Evolutionary conservation across 92 coral and sea anemone species (phyloP).

Genomic region (Paramuricea clavata): DNA sequence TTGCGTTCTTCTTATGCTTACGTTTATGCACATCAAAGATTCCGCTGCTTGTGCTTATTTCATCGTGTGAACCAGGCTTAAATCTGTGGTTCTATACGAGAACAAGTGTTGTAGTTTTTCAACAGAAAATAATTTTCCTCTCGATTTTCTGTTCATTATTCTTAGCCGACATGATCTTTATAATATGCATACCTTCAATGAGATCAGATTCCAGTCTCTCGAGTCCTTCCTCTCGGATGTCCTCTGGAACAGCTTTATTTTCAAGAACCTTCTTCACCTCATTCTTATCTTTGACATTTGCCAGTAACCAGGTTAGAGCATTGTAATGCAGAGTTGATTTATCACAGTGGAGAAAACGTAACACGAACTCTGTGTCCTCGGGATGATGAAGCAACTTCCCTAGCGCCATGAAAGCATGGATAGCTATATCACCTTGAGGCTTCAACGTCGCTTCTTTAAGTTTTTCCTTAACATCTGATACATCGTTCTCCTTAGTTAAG

Average conservation of each 20-base stretch:
- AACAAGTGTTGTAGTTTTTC: too few species aligned
- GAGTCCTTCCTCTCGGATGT: constrained; percentile 88
- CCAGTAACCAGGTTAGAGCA: constrained; percentile 96
- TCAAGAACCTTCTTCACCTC: constrained; percentile 83
- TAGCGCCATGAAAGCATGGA: constrained; percentile 94
- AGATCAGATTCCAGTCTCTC: constrained; percentile 82
- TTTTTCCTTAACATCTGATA: constrained; percentile 76
- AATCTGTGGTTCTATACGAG: too few species aligned
- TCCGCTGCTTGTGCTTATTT: too few species aligned
- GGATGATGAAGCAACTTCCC: constrained; percentile 91
- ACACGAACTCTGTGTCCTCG: constrained; percentile 89
- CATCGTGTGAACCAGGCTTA: too few species aligned
- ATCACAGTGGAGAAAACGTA: constrained; percentile 90
- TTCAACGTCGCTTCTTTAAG: constrained; percentile 81
- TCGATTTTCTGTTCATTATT: not conserved
- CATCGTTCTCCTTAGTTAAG: constrained; percentile 79
- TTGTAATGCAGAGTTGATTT: constrained; percentile 91
- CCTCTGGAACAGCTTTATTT: constrained; percentile 90
- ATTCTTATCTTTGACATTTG: constrained; percentile 83
- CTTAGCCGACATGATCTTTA: not conserved
- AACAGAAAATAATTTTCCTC: too few species aligned
- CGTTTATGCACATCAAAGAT: too few species aligned
- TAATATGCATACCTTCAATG: constrained; percentile 39
- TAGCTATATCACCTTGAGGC: constrained; percentile 91
- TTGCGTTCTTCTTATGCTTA: too few species aligned